These are phyloP conservation scores for Spinus olivaceus DNA, from an alignment of 2,797 vertebrate genomes.

Conservation along the genomic window DNA sequence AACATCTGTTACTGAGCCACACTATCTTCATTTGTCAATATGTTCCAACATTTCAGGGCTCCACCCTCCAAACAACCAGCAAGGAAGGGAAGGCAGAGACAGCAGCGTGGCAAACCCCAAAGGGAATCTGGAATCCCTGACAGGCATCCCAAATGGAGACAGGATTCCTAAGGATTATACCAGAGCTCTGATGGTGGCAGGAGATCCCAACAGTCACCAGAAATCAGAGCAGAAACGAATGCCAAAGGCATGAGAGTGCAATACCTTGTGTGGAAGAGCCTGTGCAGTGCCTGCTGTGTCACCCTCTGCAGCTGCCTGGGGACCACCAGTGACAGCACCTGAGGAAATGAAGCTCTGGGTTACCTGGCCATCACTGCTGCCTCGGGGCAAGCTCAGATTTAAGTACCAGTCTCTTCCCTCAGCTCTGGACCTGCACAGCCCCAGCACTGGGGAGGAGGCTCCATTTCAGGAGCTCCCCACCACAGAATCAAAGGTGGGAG, in stretches of 20 bases:
- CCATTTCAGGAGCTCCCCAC: background rate
- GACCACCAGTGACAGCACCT: conserved; percentile 78
- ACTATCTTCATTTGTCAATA: background rate
- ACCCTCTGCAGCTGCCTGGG: conserved; percentile 79
- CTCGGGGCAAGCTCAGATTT: background rate
- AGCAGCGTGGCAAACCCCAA: background rate
- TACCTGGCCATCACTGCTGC: background rate
- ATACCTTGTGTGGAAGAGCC: conserved; percentile 88
- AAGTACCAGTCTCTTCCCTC: background rate
- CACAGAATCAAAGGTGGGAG: background rate
- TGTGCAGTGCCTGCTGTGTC: conserved; percentile 72
- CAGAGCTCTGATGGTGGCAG: background rate
- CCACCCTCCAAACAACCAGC: background rate
- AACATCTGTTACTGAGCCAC: background rate
- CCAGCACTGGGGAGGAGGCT: accelerated
- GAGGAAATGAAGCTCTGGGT: background rate
- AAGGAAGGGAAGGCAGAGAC: background rate
- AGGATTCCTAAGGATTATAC: background rate
- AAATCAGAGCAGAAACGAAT: background rate
- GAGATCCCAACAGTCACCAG: background rate
- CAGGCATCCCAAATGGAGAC: background rate
- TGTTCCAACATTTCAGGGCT: background rate
- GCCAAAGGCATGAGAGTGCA: background rate
- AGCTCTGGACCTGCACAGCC: background rate
- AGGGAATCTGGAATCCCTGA: background rate